Evolutionary conservation across 2,888 invertebrate species (phyloP), one percentile per base, ranked within the genome.

Genomic region (Trisateles emortualis): DNA sequence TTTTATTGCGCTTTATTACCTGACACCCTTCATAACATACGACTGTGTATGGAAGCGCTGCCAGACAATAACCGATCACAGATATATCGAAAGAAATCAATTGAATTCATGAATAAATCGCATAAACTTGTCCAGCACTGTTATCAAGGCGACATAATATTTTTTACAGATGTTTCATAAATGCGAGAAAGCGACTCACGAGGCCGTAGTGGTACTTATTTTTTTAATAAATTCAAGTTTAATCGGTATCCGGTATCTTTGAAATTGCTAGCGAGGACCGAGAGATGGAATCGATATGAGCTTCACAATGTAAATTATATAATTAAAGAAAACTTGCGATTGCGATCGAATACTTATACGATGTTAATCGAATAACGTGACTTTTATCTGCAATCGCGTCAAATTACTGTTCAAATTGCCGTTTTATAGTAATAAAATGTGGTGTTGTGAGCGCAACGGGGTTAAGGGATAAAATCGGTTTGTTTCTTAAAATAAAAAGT

Each of bases 31-130:
- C 70, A 75, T 74, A 74, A 74, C 71, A 66, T 64, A 68, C 71
- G 54, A 35, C 26, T 58, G 55, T 52, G 55, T 71, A 54, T 52
- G 26, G 52, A 62, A 61, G 59, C 58, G 40, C 62, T 62, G 68
- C 59, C 48, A 64, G 58, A 64, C 72, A 80, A 82, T 82, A 82
- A 80, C 77, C 69, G 83, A 86, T 86, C 74, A 44, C 63, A 64
- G 83, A 87, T 88, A 83, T 70, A 73, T 68, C 73, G 64, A 79
- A 87, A 86, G 87, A 88, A 87, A 86, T 85, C 87, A 83, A 88
- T 88, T 83, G 87, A 88, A 88, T 88, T 84, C 81, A 86, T 87
- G 86, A 90, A 90, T 90, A 89, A 87, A 88, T 89, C 83, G 81
- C 82, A 83, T 84, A 85, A 86, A 86, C 80, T 79, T 82, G 83